Evolutionary conservation across 2,113 vertebrate species (phyloP), one percentile per base, ranked within the genome.

Genomic region (Oryzias melastigma): DNA sequence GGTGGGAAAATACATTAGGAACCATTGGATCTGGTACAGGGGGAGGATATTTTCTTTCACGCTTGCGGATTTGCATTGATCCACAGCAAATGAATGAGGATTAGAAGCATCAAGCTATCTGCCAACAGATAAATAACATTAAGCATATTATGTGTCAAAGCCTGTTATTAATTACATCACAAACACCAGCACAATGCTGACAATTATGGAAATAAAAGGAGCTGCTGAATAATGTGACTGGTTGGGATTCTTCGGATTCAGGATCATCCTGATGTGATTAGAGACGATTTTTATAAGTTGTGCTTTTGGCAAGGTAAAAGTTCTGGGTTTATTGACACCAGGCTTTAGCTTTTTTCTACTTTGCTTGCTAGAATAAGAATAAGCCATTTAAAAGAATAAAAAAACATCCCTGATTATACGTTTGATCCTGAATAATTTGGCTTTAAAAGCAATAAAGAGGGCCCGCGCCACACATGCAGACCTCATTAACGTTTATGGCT

Each of bases 61-160:
- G 59, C 89, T 79, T 88, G 85, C 77, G 90, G 91, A 92, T 92
- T 93, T 91, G 90, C 91, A 91, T 91, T 93, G 91, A 93, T 93
- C 91, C 89, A 88, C 78, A 85, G 91, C 88, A 92, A 92, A 92
- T 93, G 91, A 92, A 93, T 90, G 87, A 88, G 92, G 92, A 92
- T 93, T 92, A 93, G 90, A 81, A 77, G 81, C 90, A 85, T 91
- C 87, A 90, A 87, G 90, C 90, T 91, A 92, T 93, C 88, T 87
- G 90, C 90, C 91, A 89, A 91, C 87, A 91, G 89, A 93, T 91
- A 92, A 91, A 92, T 90, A 92, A 91, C 89, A 91, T 91, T 91
- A 91, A 89, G 91, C 85, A 76, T 71, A 91, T 92, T 92, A 91
- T 91, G 88, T 84, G 79, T 81, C 83, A 71, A 85, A 65, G 80